Evolutionary conservation across 2,888 invertebrate genomes (phyloP).

Genomic region (Mythimna albipuncta): DNA sequence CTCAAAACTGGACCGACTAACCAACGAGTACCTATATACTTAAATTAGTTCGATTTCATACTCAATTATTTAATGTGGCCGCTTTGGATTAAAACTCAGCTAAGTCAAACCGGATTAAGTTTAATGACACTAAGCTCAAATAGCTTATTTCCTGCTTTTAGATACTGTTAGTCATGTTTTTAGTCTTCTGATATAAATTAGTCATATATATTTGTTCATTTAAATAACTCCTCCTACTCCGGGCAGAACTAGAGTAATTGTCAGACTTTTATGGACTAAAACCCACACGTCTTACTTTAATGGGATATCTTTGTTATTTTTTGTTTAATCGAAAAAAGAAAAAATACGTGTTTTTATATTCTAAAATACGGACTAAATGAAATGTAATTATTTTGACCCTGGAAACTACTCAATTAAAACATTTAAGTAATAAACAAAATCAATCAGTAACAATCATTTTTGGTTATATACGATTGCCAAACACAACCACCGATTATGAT

Average conservation of each 20-base stretch:
- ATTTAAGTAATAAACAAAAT: not conserved
- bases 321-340: too few relatives aligned
- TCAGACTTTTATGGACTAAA: too few relatives aligned
- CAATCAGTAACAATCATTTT: not conserved
- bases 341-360: too few relatives aligned
- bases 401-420: too few relatives aligned
- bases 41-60: slow-evolving; percentile 27
- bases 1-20: not conserved
- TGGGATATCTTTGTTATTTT: too few relatives aligned
- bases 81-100: slow-evolving; percentile 9
- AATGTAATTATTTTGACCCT: too few relatives aligned
- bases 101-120: slow-evolving; percentile 31
- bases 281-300: too few relatives aligned
- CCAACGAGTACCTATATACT: not conserved
- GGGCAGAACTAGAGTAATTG: too few relatives aligned
- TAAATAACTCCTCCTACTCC: too few relatives aligned
- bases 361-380: too few relatives aligned
- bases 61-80: slow-evolving; percentile 18
- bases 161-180: slow-evolving; percentile 24
- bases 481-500: not conserved
- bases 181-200: not conserved
- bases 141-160: slow-evolving; percentile 34
- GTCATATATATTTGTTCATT: not conserved
- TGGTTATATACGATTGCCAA: not conserved
- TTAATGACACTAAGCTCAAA: slow-evolving; percentile 22